phyloP scores from a whole-genome alignment of 1,140 invertebrate genomes.

The Drosophila malerkotliana region DNA sequence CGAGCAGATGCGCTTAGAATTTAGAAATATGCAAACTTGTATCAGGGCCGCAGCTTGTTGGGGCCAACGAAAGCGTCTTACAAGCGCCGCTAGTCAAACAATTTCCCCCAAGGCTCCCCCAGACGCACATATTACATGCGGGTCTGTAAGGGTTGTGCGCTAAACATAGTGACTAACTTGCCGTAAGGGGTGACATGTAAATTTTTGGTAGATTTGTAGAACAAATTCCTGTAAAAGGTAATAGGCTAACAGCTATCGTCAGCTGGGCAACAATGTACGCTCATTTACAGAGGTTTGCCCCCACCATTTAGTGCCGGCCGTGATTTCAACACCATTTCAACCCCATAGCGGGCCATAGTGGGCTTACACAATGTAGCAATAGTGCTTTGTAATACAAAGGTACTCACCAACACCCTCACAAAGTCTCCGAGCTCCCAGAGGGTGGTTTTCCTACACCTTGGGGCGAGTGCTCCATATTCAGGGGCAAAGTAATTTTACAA shows the following conservation, averaged over 20 bases:
- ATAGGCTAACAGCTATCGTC: slow-evolving; percentile 63
- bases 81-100: slow-evolving; percentile 2
- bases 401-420: slow-evolving; percentile 35
- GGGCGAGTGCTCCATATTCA: not conserved
- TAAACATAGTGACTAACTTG: slow-evolving; percentile 38
- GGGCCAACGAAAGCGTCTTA: slow-evolving; percentile 26
- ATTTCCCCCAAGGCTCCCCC: not conserved
- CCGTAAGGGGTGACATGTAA: slow-evolving; percentile 63
- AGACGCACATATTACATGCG: slow-evolving; percentile 22
- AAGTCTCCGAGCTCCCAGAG: not conserved
- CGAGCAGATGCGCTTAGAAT: slow-evolving; percentile 79
- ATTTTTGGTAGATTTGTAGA: slow-evolving; percentile 69
- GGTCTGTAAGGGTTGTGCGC: slow-evolving; percentile 65
- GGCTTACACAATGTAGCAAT: slow-evolving; percentile 29
- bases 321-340: not conserved
- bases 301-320: not conserved
- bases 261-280: slow-evolving; percentile 53
- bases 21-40: slow-evolving; percentile 82
- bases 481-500: not conserved
- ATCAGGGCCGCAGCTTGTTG: slow-evolving; percentile 66
- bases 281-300: slow-evolving; percentile 20
- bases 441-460: slow-evolving; percentile 22
- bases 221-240: slow-evolving; percentile 83
- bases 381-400: slow-evolving; percentile 20
- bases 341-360: slow-evolving; percentile 1